Base-by-base conservation (phyloP, 2,888 invertebrate species). In the Chaetoderma sp. region DNA sequence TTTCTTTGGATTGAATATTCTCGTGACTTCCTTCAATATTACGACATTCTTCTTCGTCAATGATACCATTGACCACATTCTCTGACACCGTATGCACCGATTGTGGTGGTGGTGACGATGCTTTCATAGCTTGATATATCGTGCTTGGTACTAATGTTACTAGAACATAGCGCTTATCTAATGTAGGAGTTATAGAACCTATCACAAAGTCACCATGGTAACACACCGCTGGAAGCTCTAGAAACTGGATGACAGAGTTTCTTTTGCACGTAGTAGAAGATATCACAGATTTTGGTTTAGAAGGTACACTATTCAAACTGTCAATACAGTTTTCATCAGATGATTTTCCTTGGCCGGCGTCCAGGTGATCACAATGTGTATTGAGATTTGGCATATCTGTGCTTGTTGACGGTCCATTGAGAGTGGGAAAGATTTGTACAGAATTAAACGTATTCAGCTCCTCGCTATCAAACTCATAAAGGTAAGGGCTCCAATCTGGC, bases 111-210 rank as follows among this genome's bases (percentile, higher is more conserved):
- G n/a, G n/a, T n/a, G n/a, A n/a, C n/a, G n/a, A n/a, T n/a, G n/a
- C n/a, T n/a, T n/a, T n/a, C n/a, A n/a, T n/a, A n/a, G n/a, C n/a
- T 45, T 58, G 36, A 58, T 5, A 18, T 6, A 50, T 49, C 32
- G 45, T 39, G 47, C 67, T 72, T 25, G 80, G 78, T n/a, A 80
- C 76, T 45, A 79, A 76, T 10, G 80, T 78, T 3, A 86, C 86
- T 50, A 93, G 84, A 60, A 93, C 79, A 82, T 92, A 91, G 67
- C 89, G 89, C 68, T 91, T 91, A 80, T 92, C 92, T 69, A 90
- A 90, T 0, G 92, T 92, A 0, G 93, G 91, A 64, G 92, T 80
- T 47, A 93, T 89, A 75, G 91, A 91, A 0, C 90, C 89, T 18
- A 92, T 88, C 76, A 87, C 88, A 50, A 90, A 85, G 75, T 89